A percentile compares a stretch with the other conserved stretches of the same genome.
phyloP scores from a whole-genome alignment of 2,888 invertebrate species.

The Protodeltote pygarga region DNA sequence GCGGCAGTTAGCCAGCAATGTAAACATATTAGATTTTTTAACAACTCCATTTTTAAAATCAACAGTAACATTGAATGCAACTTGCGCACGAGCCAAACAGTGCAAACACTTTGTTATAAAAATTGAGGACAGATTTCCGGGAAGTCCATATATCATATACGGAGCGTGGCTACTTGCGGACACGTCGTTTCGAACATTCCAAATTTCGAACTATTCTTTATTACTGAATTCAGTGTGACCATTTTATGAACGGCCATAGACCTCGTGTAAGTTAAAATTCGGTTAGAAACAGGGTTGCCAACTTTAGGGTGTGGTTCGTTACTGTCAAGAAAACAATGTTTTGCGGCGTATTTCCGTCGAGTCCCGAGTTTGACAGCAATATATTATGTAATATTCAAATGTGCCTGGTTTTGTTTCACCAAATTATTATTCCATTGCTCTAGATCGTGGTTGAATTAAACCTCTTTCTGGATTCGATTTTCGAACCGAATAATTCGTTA shows the following conservation, averaged over 20 bases:
- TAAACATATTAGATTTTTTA: background rate
- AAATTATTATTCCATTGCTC: too few relatives aligned
- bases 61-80: constrained; percentile 1
- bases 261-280: constrained; percentile 18
- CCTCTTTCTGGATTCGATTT: too few relatives aligned
- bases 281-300: background rate
- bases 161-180: constrained; percentile 32
- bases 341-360: too few relatives aligned
- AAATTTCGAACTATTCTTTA: constrained; percentile 40
- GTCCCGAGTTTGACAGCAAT: too few relatives aligned
- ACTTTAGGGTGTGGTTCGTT: too few relatives aligned
- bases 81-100: background rate
- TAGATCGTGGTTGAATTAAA: too few relatives aligned
- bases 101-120: constrained; percentile 25
- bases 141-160: constrained; percentile 35
- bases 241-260: constrained; percentile 33
- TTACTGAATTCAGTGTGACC: constrained; percentile 34
- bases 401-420: too few relatives aligned
- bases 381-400: too few relatives aligned
- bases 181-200: constrained; percentile 20
- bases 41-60: constrained; percentile 14
- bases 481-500: too few relatives aligned
- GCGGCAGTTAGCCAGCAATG: too few relatives aligned
- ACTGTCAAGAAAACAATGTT: too few relatives aligned
- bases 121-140: constrained; percentile 43